Evolutionary conservation across 2,888 invertebrate genomes (phyloP), one percentile per base, ranked within the genome.

Genomic region (Fragum whitleyi): DNA sequence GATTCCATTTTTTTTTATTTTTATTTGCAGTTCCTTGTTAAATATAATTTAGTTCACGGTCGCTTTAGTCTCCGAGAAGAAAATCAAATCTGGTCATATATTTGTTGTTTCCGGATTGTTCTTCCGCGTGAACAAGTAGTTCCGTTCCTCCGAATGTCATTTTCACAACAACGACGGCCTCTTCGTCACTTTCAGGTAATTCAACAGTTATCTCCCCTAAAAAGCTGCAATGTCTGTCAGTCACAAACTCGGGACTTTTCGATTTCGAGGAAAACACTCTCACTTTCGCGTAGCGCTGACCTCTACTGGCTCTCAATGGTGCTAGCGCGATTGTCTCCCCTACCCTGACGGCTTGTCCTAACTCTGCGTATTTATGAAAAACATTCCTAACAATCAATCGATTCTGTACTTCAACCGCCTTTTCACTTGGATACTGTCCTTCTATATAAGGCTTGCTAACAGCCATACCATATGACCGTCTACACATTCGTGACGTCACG

Each of bases 71-170:
- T 2, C 42, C 42, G 2, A 21, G 11, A 21, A 83, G 51, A 61
- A 83, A 79, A 62, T 83, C 83, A 61, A 83, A 83, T 61, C 76
- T 74, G 1, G 83, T 74, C 14, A 55, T 36, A 28, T 69, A 80
- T 7, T 51, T 62, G 28, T 73, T 75, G 2, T 69, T 72, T 0
- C 73, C 57, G 1, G 61, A 67, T 23, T 69, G 72, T 51, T 78
- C 78, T 26, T 67, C 21, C 2, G 83, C 80, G 28, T 83, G 74
- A 1, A 83, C 83, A 14, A 72, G 21, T 19, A 83, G 75, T 67
- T 83, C 83, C 0, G 83, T 69, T 23, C 69, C 84, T 21, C 84
- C 79, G 59, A 84, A 81, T 14, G 71, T 73, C 84, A 81, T 79
- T 51, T 71, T 73, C 1, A 79, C 79, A 16, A 36, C 65, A 36